These are phyloP conservation scores for Arctocebus calabarensis DNA, from an alignment of 2,797 vertebrate species.

Conservation along the genomic window DNA sequence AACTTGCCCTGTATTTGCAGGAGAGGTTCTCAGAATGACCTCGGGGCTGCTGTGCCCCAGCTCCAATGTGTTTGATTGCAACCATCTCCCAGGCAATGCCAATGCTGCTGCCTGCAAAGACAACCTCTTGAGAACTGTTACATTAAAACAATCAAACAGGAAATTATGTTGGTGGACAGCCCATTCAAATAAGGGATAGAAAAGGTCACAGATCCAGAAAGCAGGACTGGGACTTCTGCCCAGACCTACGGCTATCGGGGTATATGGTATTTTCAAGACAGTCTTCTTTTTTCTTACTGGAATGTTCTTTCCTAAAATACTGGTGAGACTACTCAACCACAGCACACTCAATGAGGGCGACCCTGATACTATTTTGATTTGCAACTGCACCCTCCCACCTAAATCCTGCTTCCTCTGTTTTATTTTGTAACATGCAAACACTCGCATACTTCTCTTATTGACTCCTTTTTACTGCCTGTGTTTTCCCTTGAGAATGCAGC, in stretches of 20 bases:
- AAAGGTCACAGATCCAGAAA: not conserved
- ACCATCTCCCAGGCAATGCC: not conserved
- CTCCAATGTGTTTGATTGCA: too few species aligned
- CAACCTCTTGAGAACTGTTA: not conserved
- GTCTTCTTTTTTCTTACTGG: not conserved
- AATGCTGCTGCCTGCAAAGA: not conserved
- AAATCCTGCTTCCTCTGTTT: not conserved
- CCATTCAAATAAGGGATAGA: not conserved
- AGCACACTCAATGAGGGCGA: not conserved
- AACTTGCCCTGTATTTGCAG: not conserved
- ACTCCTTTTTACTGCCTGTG: too few species aligned
- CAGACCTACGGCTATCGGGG: not conserved
- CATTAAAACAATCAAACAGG: not conserved
- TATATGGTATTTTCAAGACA: not conserved
- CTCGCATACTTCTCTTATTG: not conserved
- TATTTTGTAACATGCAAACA: not conserved
- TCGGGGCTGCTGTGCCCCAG: not conserved
- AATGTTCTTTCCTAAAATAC: not conserved
- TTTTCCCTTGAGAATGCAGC: not conserved
- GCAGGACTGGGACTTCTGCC: too few species aligned
- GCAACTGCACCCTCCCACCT: rapidly evolving
- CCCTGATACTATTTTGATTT: not conserved
- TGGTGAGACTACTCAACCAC: not conserved
- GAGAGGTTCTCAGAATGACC: not conserved
- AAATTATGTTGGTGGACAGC: not conserved